A percentile compares a stretch with the other conserved stretches of the same genome.
phyloP scores from a whole-genome alignment of 2,113 vertebrate species.

The Chunga burmeisteri region DNA sequence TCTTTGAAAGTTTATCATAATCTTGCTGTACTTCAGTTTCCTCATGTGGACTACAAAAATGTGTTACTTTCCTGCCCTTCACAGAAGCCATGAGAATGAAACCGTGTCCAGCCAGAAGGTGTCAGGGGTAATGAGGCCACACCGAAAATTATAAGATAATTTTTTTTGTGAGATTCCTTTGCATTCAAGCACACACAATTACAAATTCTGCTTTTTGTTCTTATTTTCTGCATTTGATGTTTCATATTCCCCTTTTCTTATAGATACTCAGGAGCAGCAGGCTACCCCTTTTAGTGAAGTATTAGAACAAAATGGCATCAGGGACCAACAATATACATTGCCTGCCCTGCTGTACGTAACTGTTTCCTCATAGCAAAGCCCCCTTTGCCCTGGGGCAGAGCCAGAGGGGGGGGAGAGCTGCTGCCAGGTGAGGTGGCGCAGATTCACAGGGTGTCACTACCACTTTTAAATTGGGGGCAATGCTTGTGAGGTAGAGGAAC shows the following conservation, averaged over 20 bases:
- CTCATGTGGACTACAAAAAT: not conserved
- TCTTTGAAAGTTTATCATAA: not conserved
- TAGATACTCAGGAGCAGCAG: not conserved
- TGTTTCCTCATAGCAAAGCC: not conserved
- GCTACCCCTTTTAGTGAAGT: not conserved
- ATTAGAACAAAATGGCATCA: no score
- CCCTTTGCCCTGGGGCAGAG: not conserved
- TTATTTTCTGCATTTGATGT: not conserved
- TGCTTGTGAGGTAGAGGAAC: no score
- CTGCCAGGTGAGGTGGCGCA: not conserved
- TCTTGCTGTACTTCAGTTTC: not conserved
- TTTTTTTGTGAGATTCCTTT: not conserved
- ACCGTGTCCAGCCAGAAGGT: no score
- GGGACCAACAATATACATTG: not conserved
- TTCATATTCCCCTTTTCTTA: not conserved
- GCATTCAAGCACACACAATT: accelerated
- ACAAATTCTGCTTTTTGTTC: not conserved
- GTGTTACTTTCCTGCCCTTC: not conserved
- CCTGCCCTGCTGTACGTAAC: not conserved
- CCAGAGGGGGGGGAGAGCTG: not conserved
- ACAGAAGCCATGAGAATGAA: not conserved
- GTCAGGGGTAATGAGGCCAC: not conserved
- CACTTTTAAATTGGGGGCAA: accelerated
- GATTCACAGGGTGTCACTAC: not conserved
- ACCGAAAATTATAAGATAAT: accelerated